Base-by-base conservation (phyloP, 2,888 invertebrate species). In the Tenthredo distinguenda region DNA sequence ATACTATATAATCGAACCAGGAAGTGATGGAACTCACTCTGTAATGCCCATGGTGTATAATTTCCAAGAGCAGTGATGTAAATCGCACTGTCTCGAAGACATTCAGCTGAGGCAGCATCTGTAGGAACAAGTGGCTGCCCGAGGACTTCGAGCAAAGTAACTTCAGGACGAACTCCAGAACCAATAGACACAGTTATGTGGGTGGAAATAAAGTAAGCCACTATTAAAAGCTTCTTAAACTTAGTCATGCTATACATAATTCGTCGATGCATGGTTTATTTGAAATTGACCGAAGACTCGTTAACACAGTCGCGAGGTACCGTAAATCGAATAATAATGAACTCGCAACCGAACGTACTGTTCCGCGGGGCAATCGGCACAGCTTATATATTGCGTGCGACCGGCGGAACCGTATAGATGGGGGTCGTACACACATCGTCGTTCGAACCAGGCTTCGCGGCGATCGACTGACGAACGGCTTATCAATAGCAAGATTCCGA, bases 1-100 rank as follows among this genome's bases (percentile, higher is more conserved):
- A 26, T 26, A 62, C 10, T n/a, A 4, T 77, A 18, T 34, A 18
- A 10, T 77, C 31, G 34, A 55, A 10, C 0, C 18, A 50, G 47
- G 31, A 47, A 43, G 34, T 18, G 77, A 43, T 21, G 2, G 18
- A 6, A 90, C 92, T 90, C 86, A 92, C 92, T 92, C 85, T 92
- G 89, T 43, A 92, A 87, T 1, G 92, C 92, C 92, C 92, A 92
- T 0, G 91, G 90, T 62, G 88, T 86, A 83, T 92, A 92, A 9
- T 85, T 87, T 0, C 74, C 71, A 1, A 92, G 87, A 18, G 88
- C 90, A 62, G 86, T 84, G 12, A 90, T 86, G 82, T 92, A 92
- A 68, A 89, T 58, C 15, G 86, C 87, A 85, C 90, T 89, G 85
- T 91, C 91, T 37, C 86, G 87, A 9, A 89, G 86, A 55, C 92